Evolutionary conservation across 2,797 vertebrate genomes (phyloP), one percentile per base, ranked within the genome.

Genomic region (Alfaro cultratus): DNA sequence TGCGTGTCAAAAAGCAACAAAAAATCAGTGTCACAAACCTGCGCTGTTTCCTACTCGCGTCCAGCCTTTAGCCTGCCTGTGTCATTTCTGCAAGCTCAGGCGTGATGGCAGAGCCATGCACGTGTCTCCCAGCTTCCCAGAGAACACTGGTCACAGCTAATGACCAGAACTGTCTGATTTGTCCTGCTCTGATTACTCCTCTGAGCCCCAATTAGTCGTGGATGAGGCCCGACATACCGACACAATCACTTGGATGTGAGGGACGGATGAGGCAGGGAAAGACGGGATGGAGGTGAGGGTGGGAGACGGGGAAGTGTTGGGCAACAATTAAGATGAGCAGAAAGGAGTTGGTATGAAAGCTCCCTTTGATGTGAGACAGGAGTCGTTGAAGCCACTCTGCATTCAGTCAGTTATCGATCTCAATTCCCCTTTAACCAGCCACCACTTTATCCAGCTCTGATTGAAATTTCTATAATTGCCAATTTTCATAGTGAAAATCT

Each of bases 161-260:
- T 95, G 96, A 97, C 96, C 96, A 97, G 96, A 97, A 97, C 97
- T 97, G 97, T 97, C 97, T 95, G 94, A 97, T 96, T 96, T 96
- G 97, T 97, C 96, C 96, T 91, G 90, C 93, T 95, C 96, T 97
- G 97, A 98, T 98, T 98, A 96, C 97, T 98, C 97, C 97, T 97
- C 97, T 97, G 96, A 96, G 95, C 95, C 89, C 86, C 97, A 98
- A 98, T 99, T 98, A 98, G 96, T 95, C 87, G 91, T 93, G 96
- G 96, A 96, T 94, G 95, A 97, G 96, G 86, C 83, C 76, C 97
- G 97, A 97, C 96, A 96, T 97, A 96, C 97, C 95, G 94, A 96
- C 96, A 95, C 95, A 93, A 94, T 97, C 95, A 92, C 97, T 96
- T 95, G 96, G 95, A 96, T 93, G 94, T 95, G 92, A 94, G 91